Base-by-base conservation (phyloP, 1,140 invertebrate species). In the Vanessa tameamea region DNA sequence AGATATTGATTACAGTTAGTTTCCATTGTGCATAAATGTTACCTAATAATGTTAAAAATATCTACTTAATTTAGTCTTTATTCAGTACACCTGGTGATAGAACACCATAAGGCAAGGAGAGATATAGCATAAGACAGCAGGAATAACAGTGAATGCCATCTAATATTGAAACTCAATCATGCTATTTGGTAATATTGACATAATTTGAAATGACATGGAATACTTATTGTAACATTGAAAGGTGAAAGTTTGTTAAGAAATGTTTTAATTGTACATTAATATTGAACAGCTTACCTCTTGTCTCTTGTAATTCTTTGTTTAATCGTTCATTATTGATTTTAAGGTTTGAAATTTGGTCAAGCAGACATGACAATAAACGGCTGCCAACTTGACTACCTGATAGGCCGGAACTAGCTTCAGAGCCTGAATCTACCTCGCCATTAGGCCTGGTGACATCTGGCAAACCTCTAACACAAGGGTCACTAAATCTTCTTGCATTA, bases 271-370 rank as follows among this genome's bases (percentile, higher is more conserved):
- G 23, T 59, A 0, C 26, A n/a, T 59, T 3, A 26, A 13, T 59
- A 26, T 13, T 7, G 2, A 59, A 31, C 20, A 73, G 82, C 84
- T 85, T 78, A 93, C 92, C 90, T 90, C 81, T 93, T 23, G 89
- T 91, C 61, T 93, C 91, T 68, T 87, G 80, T 82, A 93, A 82
- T 51, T 93, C 93, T 81, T 92, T 93, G 74, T 80, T 91, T 67
- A 93, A 83, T 85, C 88, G 90, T 79, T 91, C 89, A 86, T 93
- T 93, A 61, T 85, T 82, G 47, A 87, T 79, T 80, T 93, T 93
- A 14, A 93, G 78, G 43, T 87, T 79, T 68, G 87, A 78, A 77
- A 93, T 93, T 80, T 93, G 93, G 75, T 93, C 93, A 53, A 93
- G 77, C 47, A 93, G 86, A 76, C 88, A 93, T 69, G 87, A 85